These are phyloP conservation scores for Cacoxenus indagator DNA, from an alignment of 2,888 invertebrate species.

Conservation along the genomic window DNA sequence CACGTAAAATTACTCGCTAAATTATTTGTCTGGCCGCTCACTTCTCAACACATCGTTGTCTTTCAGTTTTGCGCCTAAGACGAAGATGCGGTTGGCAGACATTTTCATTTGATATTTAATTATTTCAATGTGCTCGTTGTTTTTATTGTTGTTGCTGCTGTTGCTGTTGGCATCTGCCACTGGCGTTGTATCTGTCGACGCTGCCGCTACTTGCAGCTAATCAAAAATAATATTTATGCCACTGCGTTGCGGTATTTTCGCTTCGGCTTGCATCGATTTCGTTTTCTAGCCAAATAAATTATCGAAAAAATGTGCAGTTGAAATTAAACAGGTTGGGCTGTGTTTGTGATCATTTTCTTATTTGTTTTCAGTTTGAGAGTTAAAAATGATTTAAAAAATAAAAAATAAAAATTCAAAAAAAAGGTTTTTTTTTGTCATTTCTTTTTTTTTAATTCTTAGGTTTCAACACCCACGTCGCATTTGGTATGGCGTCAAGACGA, in stretches of 20 bases:
- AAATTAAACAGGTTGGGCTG: constrained; percentile 60
- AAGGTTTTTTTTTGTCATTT: too few relatives aligned
- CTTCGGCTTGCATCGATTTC: constrained; percentile 5
- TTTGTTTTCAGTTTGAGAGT: neutral
- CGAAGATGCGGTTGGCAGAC: constrained; percentile 7
- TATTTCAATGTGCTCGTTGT: constrained; percentile 3
- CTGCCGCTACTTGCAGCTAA: constrained; percentile 20
- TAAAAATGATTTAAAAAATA: too few relatives aligned
- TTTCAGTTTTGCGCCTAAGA: neutral
- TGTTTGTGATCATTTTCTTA: too few relatives aligned
- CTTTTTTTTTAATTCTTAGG: neutral
- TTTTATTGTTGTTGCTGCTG: constrained; percentile 2
- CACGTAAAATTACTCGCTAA: constrained; percentile 67
- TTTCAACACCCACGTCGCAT: neutral
- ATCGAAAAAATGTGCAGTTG: constrained; percentile 54
- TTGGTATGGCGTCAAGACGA: neutral
- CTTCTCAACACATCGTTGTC: neutral
- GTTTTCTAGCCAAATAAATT: constrained; percentile 53
- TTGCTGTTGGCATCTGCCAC: constrained; percentile 3
- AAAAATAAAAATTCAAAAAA: too few relatives aligned
- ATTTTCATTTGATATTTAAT: constrained; percentile 17
- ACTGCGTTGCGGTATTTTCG: neutral
- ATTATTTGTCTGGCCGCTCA: constrained; percentile 55
- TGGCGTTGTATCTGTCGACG: neutral
- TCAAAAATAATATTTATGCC: constrained; percentile 21